Evolutionary conservation across 2,797 vertebrate genomes (phyloP), one percentile per base, ranked within the genome.

Genomic region (Coranthus polyacanthus): DNA sequence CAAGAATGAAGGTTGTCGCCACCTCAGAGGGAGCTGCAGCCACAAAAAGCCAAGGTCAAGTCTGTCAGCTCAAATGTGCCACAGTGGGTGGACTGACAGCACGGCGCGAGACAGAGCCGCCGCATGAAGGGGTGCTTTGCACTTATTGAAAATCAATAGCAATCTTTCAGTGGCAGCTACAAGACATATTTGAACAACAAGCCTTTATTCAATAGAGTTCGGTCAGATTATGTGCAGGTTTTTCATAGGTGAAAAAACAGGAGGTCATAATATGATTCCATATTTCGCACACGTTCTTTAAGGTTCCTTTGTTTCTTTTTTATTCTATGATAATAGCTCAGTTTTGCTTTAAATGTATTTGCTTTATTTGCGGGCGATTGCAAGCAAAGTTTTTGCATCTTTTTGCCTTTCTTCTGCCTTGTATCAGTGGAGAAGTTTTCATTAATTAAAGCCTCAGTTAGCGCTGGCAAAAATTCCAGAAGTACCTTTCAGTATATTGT

Each of bases 91-190:
- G 76, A 82, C 66, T 84, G 88, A 83, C 87, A 78, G 84, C 88
- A 17, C 22, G n/a, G 59, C 72, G 78, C 62, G 79, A 68, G 75
- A 3, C 52, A 16, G 20, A 0, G 15, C 45, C 12, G 22, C 77
- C 62, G 87, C 66, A 76, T 72, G 86, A 83, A 78, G 77, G 79
- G 78, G 20, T 77, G 84, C 83, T 72, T 78, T 52, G 63, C 86
- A 78, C 84, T 90, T 89, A 90, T 89, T 90, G 87, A 91, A 93
- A 94, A 93, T 93, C 92, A 90, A 93, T 93, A 84, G 71, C 78
- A 90, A 89, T 91, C 85, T 91, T 88, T 92, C 76, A 85, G 79
- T 61, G 55, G 80, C 78, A 66, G 84, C 73, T 13, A 70, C 78
- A 67, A 84, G 42, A 88, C 78, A 65, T 78, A 83, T 80, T 75